Evolutionary conservation across 2,888 invertebrate genomes (phyloP).

Genomic region (Microchrysa polita): DNA sequence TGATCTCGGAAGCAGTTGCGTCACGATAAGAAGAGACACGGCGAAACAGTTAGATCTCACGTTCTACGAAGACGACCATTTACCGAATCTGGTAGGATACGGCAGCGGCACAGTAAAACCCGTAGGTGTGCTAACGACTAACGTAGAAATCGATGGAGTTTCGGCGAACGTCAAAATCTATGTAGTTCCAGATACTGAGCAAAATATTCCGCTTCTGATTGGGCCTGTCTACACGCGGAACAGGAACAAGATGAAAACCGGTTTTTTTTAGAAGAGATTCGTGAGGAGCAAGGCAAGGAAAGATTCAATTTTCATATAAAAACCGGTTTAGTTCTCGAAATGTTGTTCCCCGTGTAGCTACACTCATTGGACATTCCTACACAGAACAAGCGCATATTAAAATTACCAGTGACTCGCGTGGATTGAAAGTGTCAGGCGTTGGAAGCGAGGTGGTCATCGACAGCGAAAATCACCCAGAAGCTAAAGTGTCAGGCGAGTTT

Average conservation of each 20-base stretch:
- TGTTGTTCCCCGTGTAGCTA: no score
- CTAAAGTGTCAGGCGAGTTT: no score
- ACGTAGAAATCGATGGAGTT: conserved; percentile 8
- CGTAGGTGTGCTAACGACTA: conserved; percentile 3
- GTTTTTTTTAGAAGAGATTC: no score
- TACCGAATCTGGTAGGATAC: conserved; percentile 5
- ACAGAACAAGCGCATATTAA: not conserved
- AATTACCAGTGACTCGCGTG: conserved; percentile 1
- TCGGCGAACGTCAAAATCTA: not conserved
- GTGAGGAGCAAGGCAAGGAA: no score
- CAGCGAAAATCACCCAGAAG: no score
- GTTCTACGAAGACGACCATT: conserved; percentile 4
- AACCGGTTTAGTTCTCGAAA: no score
- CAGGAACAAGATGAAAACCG: no score
- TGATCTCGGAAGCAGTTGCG: conserved; percentile 24
- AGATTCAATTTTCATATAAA: no score
- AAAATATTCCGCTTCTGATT: conserved; percentile 21
- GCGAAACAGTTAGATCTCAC: not conserved
- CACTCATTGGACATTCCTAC: no score
- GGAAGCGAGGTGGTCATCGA: no score
- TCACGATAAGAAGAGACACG: conserved; percentile 9
- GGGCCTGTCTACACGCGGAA: no score
- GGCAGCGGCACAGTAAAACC: conserved; percentile 2
- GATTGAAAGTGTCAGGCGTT: conserved; percentile 18
- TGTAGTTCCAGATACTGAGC: conserved; percentile 2